phyloP scores from a whole-genome alignment of 2,113 vertebrate species.

The Potamarius usumacintae region DNA sequence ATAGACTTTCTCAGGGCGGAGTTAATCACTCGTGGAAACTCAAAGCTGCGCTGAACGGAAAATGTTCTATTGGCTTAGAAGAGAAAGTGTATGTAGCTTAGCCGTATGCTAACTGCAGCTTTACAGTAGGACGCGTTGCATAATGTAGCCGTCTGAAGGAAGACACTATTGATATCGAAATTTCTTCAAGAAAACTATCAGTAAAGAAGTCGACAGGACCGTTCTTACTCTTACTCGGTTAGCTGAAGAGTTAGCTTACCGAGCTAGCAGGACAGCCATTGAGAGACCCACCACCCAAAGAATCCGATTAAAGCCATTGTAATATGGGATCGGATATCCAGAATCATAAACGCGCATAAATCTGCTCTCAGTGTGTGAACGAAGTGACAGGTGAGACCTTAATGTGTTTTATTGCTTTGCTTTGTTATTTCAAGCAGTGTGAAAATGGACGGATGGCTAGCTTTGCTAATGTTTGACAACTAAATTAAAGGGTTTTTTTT shows the following conservation, averaged over 20 bases:
- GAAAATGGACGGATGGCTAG: background rate
- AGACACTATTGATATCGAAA: background rate
- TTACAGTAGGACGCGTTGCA: background rate
- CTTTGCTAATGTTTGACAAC: conserved; percentile 19
- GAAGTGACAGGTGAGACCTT: conserved; percentile 42
- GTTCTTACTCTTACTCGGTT: background rate
- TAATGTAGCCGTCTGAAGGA: conserved; percentile 8
- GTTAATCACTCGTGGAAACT: conserved; percentile 45
- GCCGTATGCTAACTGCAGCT: conserved; percentile 2
- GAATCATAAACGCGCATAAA: background rate
- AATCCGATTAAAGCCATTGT: conserved; percentile 45
- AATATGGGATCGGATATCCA: conserved; percentile 30
- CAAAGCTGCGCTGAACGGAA: conserved; percentile 46
- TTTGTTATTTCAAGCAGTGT: background rate
- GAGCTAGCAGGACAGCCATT: conserved; percentile 32
- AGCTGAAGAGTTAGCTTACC: conserved; percentile 26
- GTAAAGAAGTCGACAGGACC: background rate
- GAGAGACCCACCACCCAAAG: conserved; percentile 36
- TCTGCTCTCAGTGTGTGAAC: background rate
- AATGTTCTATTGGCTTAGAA: conserved; percentile 38
- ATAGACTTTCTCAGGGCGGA: conserved; percentile 36
- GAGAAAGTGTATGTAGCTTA: conserved; percentile 7
- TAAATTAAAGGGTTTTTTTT: background rate
- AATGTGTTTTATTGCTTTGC: background rate
- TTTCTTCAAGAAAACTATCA: background rate